Base-by-base conservation (phyloP, 2,888 invertebrate genomes). In the Acanthopleura granulata region DNA sequence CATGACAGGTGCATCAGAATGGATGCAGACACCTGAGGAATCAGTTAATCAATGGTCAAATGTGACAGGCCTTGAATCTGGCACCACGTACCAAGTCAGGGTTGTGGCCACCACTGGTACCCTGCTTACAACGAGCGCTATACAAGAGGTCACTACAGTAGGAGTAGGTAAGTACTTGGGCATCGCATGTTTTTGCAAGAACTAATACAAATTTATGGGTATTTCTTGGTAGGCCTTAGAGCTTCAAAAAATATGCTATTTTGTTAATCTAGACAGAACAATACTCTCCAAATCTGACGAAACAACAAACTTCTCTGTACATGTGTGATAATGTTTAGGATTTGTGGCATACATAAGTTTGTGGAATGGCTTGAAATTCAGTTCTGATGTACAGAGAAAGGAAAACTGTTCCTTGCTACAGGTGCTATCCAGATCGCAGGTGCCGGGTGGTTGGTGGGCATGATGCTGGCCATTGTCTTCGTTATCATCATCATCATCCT, bases 31-130 rank as follows among this genome's bases (percentile, higher is more conserved):
- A 0, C 92, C 93, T 16, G 93, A 94, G 73, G 87, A 86, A 69
- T 84, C 86, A 0, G 79, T 88, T 40, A 81, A 84, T 57, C 80
- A 80, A 62, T 84, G 84, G 79, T 86, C 87, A 73, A 92, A 94
- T 79, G 92, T 98, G 61, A 93, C 93, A 16, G 96, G 95, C 0
- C 92, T 99, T 78, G 93, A 95, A 83, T 94, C 95, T 0, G 96
- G 95, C 16, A 94, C 95, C 81, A 93, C 94, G 62, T 99, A 98
- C 89, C 96, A 97, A 87, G 94, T 99, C 88, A 93, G 95, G 80
- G 94, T 97, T 4, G 96, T 97, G 0, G 95, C 98, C n/a, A 96
- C 97, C 72, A 98, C 99, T 90, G 97, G 96, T 0, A 91, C 76
- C 0, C 77, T 77, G 57, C 76, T 82, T 30, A 75, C 81, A 40